A percentile compares a stretch with the other conserved stretches of the same genome.
These are phyloP conservation scores for Tretioscincus oriximinensis DNA, from an alignment of 2,113 vertebrate genomes.

Conservation along the genomic window DNA sequence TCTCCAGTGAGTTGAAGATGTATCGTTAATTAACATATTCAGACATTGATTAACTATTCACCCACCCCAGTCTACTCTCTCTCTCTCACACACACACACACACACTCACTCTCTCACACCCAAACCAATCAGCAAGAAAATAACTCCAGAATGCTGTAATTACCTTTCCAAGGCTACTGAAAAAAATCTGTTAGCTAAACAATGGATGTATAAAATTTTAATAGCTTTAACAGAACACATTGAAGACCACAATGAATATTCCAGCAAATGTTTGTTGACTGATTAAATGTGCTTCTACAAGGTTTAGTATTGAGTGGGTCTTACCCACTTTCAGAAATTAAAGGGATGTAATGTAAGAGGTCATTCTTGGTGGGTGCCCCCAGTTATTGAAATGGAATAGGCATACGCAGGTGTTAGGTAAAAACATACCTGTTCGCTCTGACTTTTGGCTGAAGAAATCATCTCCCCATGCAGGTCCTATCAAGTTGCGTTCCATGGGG, in stretches of 20 bases:
- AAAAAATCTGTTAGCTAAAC: background rate
- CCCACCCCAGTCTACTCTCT: no score
- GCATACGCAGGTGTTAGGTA: no score
- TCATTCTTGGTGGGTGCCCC: no score
- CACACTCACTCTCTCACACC: no score
- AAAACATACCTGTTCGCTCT: no score
- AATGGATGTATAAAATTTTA: background rate
- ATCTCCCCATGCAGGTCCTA: no score
- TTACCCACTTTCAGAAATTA: no score
- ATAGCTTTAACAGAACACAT: background rate
- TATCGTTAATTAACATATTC: constrained; percentile 1
- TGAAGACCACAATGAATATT: background rate
- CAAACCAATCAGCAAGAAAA: background rate
- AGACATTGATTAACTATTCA: background rate
- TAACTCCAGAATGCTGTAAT: background rate
- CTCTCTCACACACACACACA: no score
- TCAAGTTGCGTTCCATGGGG: no score
- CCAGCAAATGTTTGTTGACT: background rate
- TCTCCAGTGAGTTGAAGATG: background rate
- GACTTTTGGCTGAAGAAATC: no score
- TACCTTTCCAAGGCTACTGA: background rate
- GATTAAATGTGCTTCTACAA: background rate
- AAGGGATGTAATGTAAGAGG: no score
- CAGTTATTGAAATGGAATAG: no score
- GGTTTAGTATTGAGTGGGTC: background rate